phyloP scores from a whole-genome alignment of 2,888 invertebrate genomes.

The Lymantria dispar region DNA sequence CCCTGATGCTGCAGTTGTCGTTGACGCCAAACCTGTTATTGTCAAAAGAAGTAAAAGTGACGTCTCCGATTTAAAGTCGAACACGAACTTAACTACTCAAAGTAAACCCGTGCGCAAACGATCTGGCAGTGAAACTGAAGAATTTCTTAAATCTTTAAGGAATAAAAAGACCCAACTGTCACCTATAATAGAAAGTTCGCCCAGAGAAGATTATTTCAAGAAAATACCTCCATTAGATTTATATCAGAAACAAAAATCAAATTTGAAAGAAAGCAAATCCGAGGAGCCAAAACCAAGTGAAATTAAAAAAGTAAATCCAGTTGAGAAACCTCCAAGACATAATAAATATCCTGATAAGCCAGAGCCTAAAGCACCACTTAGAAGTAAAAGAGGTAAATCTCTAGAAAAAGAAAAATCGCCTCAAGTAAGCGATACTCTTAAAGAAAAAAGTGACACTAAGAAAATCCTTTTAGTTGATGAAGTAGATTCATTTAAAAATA shows the following conservation, averaged over 20 bases:
- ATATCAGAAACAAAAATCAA: slow-evolving; percentile 59
- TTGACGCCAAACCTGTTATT: slow-evolving; percentile 63
- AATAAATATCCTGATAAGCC: slow-evolving; percentile 60
- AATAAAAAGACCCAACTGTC: slow-evolving; percentile 87
- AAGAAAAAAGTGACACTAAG: slow-evolving; percentile 64
- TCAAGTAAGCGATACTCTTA: slow-evolving; percentile 65
- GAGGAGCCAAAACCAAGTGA: slow-evolving; percentile 48
- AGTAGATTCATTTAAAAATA: slow-evolving; percentile 58
- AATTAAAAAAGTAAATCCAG: slow-evolving; percentile 70
- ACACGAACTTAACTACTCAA: slow-evolving; percentile 64
- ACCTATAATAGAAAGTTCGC: slow-evolving; percentile 90
- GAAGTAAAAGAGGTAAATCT: slow-evolving; percentile 66
- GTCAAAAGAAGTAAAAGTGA: slow-evolving; percentile 85
- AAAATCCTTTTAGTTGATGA: slow-evolving; percentile 65
- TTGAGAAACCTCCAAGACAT: slow-evolving; percentile 69
- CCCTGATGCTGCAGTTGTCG: slow-evolving; percentile 76
- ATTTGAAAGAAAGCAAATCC: slow-evolving; percentile 54
- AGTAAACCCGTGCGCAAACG: slow-evolving; percentile 80
- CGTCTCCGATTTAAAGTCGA: slow-evolving; percentile 84
- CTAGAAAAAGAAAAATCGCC: slow-evolving; percentile 59
- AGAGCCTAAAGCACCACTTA: slow-evolving; percentile 68
- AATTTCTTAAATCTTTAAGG: slow-evolving; percentile 75
- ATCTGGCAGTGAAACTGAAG: slow-evolving; percentile 84
- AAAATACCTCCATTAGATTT: slow-evolving; percentile 67
- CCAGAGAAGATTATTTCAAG: slow-evolving; percentile 86